Evolutionary conservation across 1,140 invertebrate species (phyloP).

Genomic region (Acyrthosiphon pisum): DNA sequence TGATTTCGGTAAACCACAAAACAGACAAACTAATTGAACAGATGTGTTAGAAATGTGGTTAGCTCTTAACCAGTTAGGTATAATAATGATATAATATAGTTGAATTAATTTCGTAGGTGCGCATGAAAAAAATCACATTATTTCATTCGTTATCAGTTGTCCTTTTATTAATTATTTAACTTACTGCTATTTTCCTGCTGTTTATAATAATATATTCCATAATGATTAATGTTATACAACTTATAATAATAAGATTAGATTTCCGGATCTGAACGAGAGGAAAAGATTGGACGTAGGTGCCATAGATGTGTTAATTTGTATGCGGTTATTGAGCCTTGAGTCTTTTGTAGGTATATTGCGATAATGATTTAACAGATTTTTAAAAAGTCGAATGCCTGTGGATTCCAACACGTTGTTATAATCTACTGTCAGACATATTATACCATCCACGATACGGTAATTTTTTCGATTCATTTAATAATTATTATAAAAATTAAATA

Average conservation of each 20-base stretch:
- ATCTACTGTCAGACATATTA: neutral
- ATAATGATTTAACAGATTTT: neutral
- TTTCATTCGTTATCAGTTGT: neutral
- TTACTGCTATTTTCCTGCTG: neutral
- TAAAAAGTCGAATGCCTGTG: neutral
- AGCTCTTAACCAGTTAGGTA: neutral
- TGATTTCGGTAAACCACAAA: constrained; percentile 13
- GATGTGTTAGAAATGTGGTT: constrained; percentile 4
- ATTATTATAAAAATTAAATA: no score
- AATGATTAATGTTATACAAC: no score
- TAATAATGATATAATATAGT: neutral
- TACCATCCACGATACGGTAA: neutral
- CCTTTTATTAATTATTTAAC: neutral
- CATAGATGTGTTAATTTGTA: neutral
- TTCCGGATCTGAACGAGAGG: no score
- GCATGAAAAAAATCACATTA: neutral
- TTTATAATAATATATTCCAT: no score
- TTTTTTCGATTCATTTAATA: no score
- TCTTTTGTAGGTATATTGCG: neutral
- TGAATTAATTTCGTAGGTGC: neutral
- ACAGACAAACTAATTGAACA: neutral
- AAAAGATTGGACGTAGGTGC: no score
- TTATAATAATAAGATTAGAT: no score
- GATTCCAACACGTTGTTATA: neutral
- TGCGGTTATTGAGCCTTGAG: no score